These are phyloP conservation scores for Petrocephalus schoutedeni DNA, from an alignment of 2,797 vertebrate genomes.

Conservation along the genomic window DNA sequence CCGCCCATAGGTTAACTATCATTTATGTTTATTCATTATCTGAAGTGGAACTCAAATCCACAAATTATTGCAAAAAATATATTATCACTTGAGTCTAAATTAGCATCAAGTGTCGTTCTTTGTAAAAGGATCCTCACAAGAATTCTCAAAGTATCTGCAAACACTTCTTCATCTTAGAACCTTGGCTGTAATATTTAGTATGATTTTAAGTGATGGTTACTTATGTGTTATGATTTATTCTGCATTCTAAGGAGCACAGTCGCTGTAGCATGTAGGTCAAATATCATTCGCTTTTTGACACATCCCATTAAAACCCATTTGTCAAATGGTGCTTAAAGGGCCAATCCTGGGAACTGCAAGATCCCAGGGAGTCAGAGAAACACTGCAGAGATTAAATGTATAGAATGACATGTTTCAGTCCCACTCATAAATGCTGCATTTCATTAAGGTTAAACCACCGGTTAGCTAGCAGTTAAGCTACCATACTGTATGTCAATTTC, in stretches of 20 bases:
- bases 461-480: neutral
- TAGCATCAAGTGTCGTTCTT: neutral
- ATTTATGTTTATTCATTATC: conserved; percentile 1
- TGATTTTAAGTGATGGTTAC: neutral
- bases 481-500: neutral
- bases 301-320: conserved; percentile 19
- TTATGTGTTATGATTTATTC: neutral
- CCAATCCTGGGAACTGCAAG: neutral
- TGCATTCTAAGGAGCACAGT: neutral
- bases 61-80: neutral
- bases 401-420: neutral
- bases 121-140: neutral
- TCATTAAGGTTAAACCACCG: neutral
- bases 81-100: neutral
- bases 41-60: neutral
- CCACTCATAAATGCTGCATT: conserved; percentile 9
- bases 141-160: neutral
- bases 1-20: too few relatives aligned
- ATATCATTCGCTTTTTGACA: conserved; percentile 17
- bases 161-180: neutral
- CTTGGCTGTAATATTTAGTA: neutral
- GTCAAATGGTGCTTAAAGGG: conserved; percentile 12
- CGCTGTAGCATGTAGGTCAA: neutral
- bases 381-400: neutral
- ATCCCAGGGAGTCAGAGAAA: conserved; percentile 15